Conservation (phyloP, 2,797 vertebrate genomes). For the Mallotus villosus region DNA sequence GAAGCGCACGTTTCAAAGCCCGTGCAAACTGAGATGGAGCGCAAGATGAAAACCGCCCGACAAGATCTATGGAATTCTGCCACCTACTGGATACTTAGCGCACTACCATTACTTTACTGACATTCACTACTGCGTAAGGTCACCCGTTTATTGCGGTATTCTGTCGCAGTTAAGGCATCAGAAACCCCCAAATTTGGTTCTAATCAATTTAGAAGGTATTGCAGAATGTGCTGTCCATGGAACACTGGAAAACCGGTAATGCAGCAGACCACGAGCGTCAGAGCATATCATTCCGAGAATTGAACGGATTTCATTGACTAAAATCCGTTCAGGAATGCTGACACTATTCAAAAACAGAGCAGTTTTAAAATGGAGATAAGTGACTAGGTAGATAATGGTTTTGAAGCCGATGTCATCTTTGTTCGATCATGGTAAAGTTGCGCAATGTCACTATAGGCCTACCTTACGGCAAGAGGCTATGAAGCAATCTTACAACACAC, state of each 20-base stretch:
- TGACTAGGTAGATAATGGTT: no score
- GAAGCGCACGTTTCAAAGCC: not conserved
- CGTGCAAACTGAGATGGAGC: not conserved
- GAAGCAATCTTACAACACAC: not conserved
- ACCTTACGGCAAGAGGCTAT: not conserved
- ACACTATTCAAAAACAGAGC: no score
- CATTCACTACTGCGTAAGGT: not conserved
- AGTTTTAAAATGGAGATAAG: not conserved
- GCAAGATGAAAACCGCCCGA: not conserved
- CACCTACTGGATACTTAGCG: conserved; percentile 6
- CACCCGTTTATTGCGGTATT: not conserved
- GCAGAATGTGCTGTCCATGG: no score
- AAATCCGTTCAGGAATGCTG: not conserved
- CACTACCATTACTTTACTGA: not conserved
- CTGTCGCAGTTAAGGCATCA: not conserved
- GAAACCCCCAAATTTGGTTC: not conserved
- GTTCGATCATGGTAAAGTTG: not conserved
- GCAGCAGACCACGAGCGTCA: no score
- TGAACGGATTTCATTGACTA: not conserved
- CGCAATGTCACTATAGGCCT: not conserved
- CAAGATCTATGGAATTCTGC: not conserved
- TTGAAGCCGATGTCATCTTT: no score
- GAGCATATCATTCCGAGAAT: no score
- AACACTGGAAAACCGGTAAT: no score
- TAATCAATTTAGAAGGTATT: not conserved